These are phyloP conservation scores for Noctilio leporinus DNA, from an alignment of 2,113 vertebrate genomes.

Conservation along the genomic window DNA sequence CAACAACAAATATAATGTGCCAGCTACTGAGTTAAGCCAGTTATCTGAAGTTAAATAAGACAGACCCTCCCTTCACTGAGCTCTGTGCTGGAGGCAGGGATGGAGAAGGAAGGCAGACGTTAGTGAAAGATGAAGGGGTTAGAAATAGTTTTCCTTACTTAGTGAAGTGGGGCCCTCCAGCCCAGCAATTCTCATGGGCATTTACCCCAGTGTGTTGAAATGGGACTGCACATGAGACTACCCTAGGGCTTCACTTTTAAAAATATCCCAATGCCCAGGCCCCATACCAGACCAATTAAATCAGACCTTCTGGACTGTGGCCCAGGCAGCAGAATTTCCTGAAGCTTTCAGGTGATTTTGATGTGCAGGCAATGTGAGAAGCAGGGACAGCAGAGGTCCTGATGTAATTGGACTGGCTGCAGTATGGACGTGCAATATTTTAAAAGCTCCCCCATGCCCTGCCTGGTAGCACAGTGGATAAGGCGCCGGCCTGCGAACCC, in stretches of 20 bases:
- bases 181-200: not conserved
- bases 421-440: not conserved
- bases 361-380: not conserved
- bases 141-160: not conserved
- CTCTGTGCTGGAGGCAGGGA: not conserved
- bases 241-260: not conserved
- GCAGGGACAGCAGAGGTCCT: not conserved
- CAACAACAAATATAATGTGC: too few species aligned
- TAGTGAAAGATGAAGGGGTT: too few species aligned
- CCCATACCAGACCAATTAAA: not conserved
- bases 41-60: not conserved
- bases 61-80: not conserved
- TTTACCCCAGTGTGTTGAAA: not conserved
- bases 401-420: not conserved
- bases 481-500: too few species aligned
- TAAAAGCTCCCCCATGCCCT: not conserved
- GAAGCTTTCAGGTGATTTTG: not conserved
- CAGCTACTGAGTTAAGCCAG: not conserved
- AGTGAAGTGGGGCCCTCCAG: too few species aligned
- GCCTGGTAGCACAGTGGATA: too few species aligned
- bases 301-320: not conserved
- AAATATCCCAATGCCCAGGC: not conserved
- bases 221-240: not conserved
- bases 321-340: not conserved
- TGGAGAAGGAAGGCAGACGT: not conserved